Conservation (phyloP, 92 coral and sea anemone species). For the Porites rus region DNA sequence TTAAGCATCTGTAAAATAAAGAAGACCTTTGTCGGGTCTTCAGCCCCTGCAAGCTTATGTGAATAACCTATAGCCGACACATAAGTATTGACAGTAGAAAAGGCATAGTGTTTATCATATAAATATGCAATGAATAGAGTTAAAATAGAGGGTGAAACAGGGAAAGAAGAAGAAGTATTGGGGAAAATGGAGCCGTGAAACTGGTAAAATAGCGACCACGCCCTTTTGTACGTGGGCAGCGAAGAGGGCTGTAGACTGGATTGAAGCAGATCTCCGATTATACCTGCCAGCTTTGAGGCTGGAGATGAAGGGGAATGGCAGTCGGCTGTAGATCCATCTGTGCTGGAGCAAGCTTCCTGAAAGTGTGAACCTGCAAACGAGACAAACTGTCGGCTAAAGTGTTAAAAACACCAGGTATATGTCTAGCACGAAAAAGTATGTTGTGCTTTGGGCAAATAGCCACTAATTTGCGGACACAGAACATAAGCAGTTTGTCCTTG, state of each 20-base stretch:
- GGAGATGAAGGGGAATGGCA: constrained; percentile 56
- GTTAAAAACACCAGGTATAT: constrained; percentile 60
- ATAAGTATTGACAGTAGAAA: constrained; percentile 63
- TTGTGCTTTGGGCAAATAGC: constrained; percentile 43
- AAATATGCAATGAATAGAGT: constrained; percentile 57
- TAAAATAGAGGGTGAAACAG: constrained; percentile 40
- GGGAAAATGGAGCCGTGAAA: constrained; percentile 2
- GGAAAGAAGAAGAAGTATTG: constrained; percentile 15
- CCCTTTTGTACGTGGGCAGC: constrained; percentile 64
- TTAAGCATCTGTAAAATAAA: constrained; percentile 64
- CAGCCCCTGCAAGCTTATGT: constrained; percentile 51
- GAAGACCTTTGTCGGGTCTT: constrained; percentile 64
- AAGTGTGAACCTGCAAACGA: constrained; percentile 67
- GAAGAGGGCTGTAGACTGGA: constrained; percentile 73
- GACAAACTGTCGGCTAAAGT: constrained; percentile 60
- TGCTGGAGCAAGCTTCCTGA: constrained; percentile 62
- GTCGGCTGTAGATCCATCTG: constrained; percentile 50
- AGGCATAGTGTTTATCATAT: constrained; percentile 42
- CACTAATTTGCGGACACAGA: constrained; percentile 66
- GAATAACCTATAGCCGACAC: constrained; percentile 69
- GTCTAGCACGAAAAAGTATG: constrained; percentile 65
- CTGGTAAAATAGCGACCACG: constrained; percentile 57
- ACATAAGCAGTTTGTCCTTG: constrained; percentile 62
- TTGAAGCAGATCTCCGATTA: constrained; percentile 32
- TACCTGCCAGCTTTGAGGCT: constrained; percentile 59